These are phyloP conservation scores for Anguilla marmorata DNA, from an alignment of 2,797 vertebrate species.

Conservation along the genomic window DNA sequence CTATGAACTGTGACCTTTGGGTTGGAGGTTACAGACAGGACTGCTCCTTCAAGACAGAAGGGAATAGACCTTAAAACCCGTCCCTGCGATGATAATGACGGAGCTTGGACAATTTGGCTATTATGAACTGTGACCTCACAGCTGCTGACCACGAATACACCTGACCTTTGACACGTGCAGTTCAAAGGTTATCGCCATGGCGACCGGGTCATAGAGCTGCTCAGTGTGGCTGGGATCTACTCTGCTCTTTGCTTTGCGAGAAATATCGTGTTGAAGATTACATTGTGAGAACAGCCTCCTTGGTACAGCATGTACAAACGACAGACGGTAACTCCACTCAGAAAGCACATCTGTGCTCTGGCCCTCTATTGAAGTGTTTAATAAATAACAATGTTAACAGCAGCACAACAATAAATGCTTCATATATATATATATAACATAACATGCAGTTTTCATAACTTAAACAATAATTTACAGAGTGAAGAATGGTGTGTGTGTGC, in stretches of 20 bases:
- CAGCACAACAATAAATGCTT: constrained; percentile 58
- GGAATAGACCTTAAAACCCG: neutral
- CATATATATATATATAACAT: constrained; percentile 66
- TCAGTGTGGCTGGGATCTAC: neutral
- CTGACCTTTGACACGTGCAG: neutral
- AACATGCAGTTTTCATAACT: constrained; percentile 88
- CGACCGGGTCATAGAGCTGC: neutral
- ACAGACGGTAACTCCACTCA: constrained; percentile 20
- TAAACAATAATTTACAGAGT: constrained; percentile 90
- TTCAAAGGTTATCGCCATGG: neutral
- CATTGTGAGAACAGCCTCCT: neutral
- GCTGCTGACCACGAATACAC: neutral
- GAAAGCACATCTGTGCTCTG: constrained; percentile 47
- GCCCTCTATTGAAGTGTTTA: constrained; percentile 83
- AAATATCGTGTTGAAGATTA: neutral
- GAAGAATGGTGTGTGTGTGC: constrained; percentile 56
- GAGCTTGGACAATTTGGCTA: neutral
- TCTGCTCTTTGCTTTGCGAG: constrained; percentile 9
- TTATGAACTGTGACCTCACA: neutral
- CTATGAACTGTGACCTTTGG: neutral
- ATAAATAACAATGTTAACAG: constrained; percentile 89
- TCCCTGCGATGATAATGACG: neutral
- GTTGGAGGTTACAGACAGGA: neutral
- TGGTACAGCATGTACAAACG: neutral
- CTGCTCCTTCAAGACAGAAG: neutral